These are phyloP conservation scores for Gnatocerus cornutus DNA, from an alignment of 2,888 invertebrate species.

Conservation along the genomic window DNA sequence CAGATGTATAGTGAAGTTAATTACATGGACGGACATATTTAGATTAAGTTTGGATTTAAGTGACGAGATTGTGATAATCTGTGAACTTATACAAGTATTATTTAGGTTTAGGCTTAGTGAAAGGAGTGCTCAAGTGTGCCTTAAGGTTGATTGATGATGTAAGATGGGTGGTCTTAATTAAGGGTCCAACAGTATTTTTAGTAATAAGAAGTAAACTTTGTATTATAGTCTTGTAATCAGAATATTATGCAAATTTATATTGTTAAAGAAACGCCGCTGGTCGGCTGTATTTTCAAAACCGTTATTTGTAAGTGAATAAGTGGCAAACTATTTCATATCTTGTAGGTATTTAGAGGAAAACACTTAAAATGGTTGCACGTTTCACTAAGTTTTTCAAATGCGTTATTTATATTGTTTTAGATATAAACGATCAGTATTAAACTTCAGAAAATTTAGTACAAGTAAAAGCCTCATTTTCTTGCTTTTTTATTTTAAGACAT, in stretches of 20 bases:
- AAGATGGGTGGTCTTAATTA: conserved; percentile 35
- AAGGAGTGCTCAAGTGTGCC: conserved; percentile 53
- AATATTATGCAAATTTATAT: conserved; percentile 23
- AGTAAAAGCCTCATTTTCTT: not conserved
- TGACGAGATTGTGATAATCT: conserved; percentile 53
- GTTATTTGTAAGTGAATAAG: conserved; percentile 51
- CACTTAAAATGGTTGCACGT: not conserved
- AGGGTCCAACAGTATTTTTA: conserved; percentile 61
- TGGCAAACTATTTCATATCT: conserved; percentile 47
- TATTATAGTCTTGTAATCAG: conserved; percentile 39
- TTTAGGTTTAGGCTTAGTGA: conserved; percentile 43
- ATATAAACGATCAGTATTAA: not conserved
- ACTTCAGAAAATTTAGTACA: not conserved
- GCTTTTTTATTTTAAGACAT: too few relatives aligned
- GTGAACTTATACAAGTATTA: conserved; percentile 48
- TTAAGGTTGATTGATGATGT: conserved; percentile 48
- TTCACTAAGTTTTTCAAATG: not conserved
- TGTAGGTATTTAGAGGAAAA: not conserved
- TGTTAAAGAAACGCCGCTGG: conserved; percentile 51
- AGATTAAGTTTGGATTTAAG: conserved; percentile 43
- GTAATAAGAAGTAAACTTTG: conserved; percentile 29
- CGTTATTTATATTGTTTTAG: not conserved
- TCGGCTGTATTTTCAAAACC: conserved; percentile 45
- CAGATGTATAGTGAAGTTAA: conserved; percentile 64
- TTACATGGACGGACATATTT: conserved; percentile 68